Percentiles rank a stretch among this genome's conserved stretches.
These are phyloP conservation scores for Archivesica marissinica DNA, from an alignment of 1,140 invertebrate species.

Conservation along the genomic window DNA sequence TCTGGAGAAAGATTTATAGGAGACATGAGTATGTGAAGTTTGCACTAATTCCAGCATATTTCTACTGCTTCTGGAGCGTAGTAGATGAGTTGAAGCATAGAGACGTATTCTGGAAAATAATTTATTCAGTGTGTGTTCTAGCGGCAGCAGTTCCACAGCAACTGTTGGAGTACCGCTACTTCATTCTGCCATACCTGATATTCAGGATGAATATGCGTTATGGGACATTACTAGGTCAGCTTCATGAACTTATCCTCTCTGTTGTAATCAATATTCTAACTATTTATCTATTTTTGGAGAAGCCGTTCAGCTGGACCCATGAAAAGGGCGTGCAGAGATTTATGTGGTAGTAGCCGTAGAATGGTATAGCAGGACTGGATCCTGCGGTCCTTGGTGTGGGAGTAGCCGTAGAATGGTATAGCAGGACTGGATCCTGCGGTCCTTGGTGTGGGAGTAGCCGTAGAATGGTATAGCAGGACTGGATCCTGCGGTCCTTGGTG, in stretches of 20 bases:
- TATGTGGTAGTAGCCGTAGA: slow-evolving; percentile 93
- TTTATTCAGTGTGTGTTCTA: slow-evolving; percentile 87
- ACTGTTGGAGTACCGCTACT: slow-evolving; percentile 97
- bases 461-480: too few species aligned
- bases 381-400: too few species aligned
- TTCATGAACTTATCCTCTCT: slow-evolving; percentile 90
- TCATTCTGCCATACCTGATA: slow-evolving; percentile 95
- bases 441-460: too few species aligned
- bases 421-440: too few species aligned
- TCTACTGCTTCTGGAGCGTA: slow-evolving; percentile 88
- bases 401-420: too few species aligned
- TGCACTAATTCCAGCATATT: slow-evolving; percentile 91
- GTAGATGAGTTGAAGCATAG: slow-evolving; percentile 81
- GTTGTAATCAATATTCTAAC: slow-evolving; percentile 90
- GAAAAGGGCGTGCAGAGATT: slow-evolving; percentile 91
- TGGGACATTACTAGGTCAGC: slow-evolving; percentile 85
- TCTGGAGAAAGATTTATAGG: slow-evolving; percentile 94
- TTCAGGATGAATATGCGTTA: slow-evolving; percentile 89
- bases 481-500: too few species aligned
- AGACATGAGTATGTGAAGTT: slow-evolving; percentile 88
- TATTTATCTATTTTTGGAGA: slow-evolving; percentile 93
- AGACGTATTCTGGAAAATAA: slow-evolving; percentile 86
- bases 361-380: too few species aligned
- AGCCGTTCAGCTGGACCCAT: slow-evolving; percentile 93
- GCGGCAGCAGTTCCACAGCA: slow-evolving; percentile 91